Conservation (phyloP, 2,113 vertebrate genomes). For the Aegithalos caudatus region DNA sequence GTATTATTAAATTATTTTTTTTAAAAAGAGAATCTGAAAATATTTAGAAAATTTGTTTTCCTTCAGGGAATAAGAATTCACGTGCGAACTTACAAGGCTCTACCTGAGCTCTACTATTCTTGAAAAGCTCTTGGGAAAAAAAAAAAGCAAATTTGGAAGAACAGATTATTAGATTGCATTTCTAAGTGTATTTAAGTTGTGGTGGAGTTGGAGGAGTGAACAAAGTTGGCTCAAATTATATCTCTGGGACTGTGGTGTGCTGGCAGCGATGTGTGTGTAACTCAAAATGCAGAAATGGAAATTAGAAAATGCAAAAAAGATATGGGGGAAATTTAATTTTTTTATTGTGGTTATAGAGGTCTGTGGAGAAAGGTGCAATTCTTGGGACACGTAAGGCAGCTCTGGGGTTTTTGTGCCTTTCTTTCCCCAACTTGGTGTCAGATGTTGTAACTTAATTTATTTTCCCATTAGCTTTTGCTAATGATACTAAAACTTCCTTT, state of each 20-base stretch:
- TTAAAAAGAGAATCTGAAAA: not conserved
- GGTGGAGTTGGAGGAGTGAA: not conserved
- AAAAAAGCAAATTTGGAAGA: not conserved
- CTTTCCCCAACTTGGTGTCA: not conserved
- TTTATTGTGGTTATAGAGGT: not conserved
- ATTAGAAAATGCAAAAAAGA: not conserved
- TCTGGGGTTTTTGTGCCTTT: not conserved
- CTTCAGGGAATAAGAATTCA: not conserved
- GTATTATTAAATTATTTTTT: not conserved
- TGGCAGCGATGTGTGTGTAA: not conserved
- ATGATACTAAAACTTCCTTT: conserved; percentile 31
- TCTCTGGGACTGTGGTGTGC: not conserved
- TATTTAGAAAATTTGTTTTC: not conserved
- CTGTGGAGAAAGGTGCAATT: not conserved
- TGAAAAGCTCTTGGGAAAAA: not conserved
- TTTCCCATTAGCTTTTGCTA: conserved; percentile 42
- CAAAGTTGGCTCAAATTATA: not conserved
- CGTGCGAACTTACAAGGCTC: not conserved
- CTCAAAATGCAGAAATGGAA: not conserved
- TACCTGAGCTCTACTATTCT: not conserved
- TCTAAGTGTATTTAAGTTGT: not conserved
- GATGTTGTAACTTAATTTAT: conserved; percentile 12
- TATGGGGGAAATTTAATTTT: not conserved
- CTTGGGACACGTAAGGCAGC: not conserved
- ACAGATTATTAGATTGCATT: not conserved